Conservation (phyloP, 2,113 vertebrate genomes). For the Neolamprologus modestus region DNA sequence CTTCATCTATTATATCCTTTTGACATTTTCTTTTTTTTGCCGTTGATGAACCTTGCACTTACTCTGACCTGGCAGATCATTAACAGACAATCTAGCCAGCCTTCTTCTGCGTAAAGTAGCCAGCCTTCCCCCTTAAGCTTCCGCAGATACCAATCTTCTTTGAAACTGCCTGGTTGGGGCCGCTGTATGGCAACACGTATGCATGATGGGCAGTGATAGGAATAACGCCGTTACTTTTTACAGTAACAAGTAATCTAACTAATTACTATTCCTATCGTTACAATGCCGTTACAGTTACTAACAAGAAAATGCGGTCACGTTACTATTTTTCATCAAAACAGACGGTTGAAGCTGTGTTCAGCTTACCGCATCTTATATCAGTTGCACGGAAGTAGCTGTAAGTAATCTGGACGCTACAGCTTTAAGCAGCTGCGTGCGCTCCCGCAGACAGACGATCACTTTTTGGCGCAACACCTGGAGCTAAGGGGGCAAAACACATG, state of each 20-base stretch:
- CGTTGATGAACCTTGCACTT: not conserved
- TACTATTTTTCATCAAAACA: not conserved
- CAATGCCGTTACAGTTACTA: not conserved
- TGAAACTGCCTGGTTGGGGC: conserved; percentile 90
- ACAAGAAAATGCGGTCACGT: not conserved
- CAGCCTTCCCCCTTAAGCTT: conserved; percentile 91
- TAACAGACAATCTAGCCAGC: conserved; percentile 94
- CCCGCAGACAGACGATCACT: rapidly evolving
- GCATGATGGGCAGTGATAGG: conserved; percentile 56
- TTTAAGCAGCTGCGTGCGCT: rapidly evolving
- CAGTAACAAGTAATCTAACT: not conserved
- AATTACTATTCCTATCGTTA: not conserved
- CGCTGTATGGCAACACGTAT: conserved; percentile 94
- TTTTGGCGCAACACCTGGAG: not conserved
- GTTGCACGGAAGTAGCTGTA: not conserved
- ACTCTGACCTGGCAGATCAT: conserved; percentile 82
- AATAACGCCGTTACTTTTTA: not conserved
- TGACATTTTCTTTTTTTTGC: not conserved
- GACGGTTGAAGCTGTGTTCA: not conserved
- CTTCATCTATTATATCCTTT: not conserved
- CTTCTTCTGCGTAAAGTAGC: conserved; percentile 96
- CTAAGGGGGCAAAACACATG: not conserved
- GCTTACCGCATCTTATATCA: not conserved
- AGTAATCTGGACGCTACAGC: not conserved
- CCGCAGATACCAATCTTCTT: conserved; percentile 95